Conservation (phyloP, 2,113 vertebrate species). For the Indicator indicator region DNA sequence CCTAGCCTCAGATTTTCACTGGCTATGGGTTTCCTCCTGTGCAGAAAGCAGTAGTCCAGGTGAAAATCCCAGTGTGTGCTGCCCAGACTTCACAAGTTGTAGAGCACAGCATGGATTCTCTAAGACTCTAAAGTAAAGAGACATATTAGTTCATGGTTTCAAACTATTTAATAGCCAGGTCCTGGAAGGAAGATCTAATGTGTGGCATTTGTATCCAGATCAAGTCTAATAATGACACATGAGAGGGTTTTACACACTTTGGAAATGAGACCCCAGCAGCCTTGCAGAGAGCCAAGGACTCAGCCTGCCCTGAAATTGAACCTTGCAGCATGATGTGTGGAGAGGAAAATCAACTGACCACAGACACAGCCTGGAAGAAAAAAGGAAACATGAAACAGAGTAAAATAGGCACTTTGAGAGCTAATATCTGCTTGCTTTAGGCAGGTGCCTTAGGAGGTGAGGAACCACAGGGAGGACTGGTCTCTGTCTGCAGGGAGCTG, state of each 20-base stretch:
- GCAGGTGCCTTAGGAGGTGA: not conserved
- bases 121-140: not conserved
- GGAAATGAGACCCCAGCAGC: not conserved
- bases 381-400: not conserved
- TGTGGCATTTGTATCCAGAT: not conserved
- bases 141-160: not conserved
- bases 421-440: not conserved
- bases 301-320: not conserved
- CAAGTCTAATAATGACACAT: not conserved
- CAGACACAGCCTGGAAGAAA: not conserved
- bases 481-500: not conserved
- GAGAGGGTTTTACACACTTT: not conserved
- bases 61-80: not conserved
- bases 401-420: not conserved
- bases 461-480: not conserved
- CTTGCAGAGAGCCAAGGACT: not conserved
- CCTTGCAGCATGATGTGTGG: fast-evolving
- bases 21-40: not conserved
- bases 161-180: not conserved
- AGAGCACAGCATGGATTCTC: not conserved
- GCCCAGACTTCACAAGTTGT: not conserved
- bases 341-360: not conserved
- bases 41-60: fast-evolving
- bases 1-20: not conserved
- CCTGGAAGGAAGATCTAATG: not conserved